These are phyloP conservation scores for Odontocerum albicorne DNA, from an alignment of 2,888 invertebrate genomes.

Conservation along the genomic window DNA sequence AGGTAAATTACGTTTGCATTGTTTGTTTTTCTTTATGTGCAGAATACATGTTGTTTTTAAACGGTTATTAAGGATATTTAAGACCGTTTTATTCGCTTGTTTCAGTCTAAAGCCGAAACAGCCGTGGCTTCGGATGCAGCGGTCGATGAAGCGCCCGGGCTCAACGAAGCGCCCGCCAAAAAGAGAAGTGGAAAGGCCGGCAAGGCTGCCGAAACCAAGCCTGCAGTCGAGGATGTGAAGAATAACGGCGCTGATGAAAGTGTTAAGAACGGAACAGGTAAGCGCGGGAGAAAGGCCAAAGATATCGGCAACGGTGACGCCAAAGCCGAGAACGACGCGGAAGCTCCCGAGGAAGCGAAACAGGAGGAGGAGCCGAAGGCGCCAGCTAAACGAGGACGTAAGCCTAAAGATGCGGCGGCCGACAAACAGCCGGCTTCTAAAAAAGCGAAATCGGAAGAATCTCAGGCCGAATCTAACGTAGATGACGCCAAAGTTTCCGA, in stretches of 20 bases:
- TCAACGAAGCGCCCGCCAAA: slow-evolving; percentile 13
- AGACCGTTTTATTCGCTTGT: slow-evolving; percentile 5
- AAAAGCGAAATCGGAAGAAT: slow-evolving; percentile 39
- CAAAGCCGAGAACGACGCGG: slow-evolving; percentile 11
- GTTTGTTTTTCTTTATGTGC: slow-evolving; percentile 24
- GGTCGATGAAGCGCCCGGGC: slow-evolving; percentile 7
- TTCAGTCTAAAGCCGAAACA: slow-evolving; percentile 32
- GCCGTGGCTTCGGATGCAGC: slow-evolving; percentile 19
- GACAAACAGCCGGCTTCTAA: slow-evolving; percentile 39
- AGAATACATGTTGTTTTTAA: not conserved
- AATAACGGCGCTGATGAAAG: slow-evolving; percentile 11
- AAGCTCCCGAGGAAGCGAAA: slow-evolving; percentile 9
- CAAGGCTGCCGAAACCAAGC: slow-evolving; percentile 14
- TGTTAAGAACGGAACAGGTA: slow-evolving; percentile 13
- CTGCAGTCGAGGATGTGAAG: too few species aligned
- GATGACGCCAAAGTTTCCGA: slow-evolving; percentile 31
- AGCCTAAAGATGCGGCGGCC: slow-evolving; percentile 38
- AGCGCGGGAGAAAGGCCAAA: slow-evolving; percentile 17
- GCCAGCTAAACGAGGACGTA: slow-evolving; percentile 41
- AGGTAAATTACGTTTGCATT: too few species aligned
- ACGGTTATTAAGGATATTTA: not conserved
- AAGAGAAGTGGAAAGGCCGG: slow-evolving; percentile 24
- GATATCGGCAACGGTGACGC: slow-evolving; percentile 14
- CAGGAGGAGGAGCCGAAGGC: slow-evolving; percentile 19
- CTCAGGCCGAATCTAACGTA: too few species aligned